Conservation (phyloP, 2,797 vertebrate species). For the Eulemur coronatus region DNA sequence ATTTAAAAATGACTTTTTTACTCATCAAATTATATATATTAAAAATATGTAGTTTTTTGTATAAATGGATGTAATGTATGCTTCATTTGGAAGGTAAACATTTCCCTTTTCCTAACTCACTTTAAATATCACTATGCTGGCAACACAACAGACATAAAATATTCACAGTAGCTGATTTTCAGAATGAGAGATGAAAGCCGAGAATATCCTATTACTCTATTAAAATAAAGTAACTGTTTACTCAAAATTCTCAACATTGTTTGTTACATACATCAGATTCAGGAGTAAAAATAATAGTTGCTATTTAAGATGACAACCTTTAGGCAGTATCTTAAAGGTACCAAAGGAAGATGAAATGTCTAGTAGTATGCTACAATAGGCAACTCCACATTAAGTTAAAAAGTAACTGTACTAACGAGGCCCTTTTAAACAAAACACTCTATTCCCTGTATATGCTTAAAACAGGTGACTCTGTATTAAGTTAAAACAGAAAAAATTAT, state of each 20-base stretch:
- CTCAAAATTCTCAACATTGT: neutral
- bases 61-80: neutral
- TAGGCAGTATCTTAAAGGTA: neutral
- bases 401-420: neutral
- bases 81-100: neutral
- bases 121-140: neutral
- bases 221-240: neutral
- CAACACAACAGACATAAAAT: neutral
- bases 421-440: neutral
- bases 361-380: neutral
- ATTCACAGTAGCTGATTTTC: neutral
- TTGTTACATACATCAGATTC: neutral
- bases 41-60: neutral
- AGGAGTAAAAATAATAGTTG: conserved; percentile 26
- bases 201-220: neutral
- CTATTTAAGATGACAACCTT: conserved; percentile 18
- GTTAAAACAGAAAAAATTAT: neutral
- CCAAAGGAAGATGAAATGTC: conserved; percentile 8
- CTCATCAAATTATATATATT: neutral
- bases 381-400: conserved; percentile 12
- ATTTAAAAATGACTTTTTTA: neutral
- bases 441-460: neutral
- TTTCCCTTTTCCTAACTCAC: neutral
- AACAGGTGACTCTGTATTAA: neutral
- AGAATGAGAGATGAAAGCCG: neutral